Base-by-base conservation (phyloP, 2,113 vertebrate species). In the Sterrhoptilus dennistouni region DNA sequence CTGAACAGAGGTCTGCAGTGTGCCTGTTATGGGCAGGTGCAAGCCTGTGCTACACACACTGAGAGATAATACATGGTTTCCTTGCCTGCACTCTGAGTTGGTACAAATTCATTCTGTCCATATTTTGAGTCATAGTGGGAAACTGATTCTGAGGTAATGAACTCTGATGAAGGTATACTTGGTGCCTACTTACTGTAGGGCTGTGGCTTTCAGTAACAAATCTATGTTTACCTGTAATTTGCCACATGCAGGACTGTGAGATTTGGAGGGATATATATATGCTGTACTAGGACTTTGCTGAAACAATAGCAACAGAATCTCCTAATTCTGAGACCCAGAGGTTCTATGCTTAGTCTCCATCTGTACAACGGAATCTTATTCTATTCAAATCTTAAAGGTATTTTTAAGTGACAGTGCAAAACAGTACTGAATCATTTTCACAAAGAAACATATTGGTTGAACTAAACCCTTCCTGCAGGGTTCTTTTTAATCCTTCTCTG, bases 21-120 rank as follows among this genome's bases (percentile, higher is more conserved):
- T 12, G 5, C 35, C 42, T 56, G 8, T 7, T 65, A 21, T 50
- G 66, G 52, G 23, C 29, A 78, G 50, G 33, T 28, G 11, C 12
- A 52, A 77, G 5, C 54, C 64, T 59, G 31, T 17, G 28, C 42
- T 49, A 7, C 21, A 3, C 15, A 60, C 40, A 35, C 21, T 64
- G 27, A 38, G 29, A 76, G 16, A 3, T 0, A 0, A 27, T 14
- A 33, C 0, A 12, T 5, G 3, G n/a, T 76, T 79, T 68, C 20
- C 24, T 72, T 23, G 1, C 7, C n/a, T 77, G 29, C 38, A 24
- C 5, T 44, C 31, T 69, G 45, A 53, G 15, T n/a, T 91, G 42
- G 6, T 45, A 31, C 47, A 74, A 82, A 49, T 11, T 53, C 31
- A 29, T 45, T 77, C 47, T 75, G 28, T 22, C n/a, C 20, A 18